Evolutionary conservation across 2,797 vertebrate species (phyloP), one percentile per base, ranked within the genome.

Genomic region (Hydrolagus colliei): DNA sequence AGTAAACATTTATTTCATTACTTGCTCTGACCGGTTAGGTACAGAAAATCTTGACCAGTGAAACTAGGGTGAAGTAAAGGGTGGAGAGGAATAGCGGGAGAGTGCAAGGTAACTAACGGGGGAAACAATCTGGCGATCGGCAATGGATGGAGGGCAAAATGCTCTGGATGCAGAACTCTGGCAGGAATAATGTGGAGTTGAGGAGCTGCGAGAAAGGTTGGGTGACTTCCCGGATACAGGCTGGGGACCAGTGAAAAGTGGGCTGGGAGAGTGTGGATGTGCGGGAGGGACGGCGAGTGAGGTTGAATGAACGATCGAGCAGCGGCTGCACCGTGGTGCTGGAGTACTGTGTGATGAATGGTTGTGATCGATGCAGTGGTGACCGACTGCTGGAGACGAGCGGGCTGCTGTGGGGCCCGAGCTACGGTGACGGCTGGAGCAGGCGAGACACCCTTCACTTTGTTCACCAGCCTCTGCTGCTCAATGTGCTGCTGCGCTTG

Each of bases 11-110:
- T 20, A 41, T 68, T 68, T 71, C 5, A 68, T 68, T 9, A 84
- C 2, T 63, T 84, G 22, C 35, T 67, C 9, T 35, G 63, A 41
- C 79, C 79, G 20, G 27, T 68, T 20, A 84, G 79, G 65, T 84
- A 65, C 79, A 84, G 79, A 41, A 84, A 84, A 71, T 41, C 65
- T 35, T 71, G 65, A 65, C 63, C 41, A 10, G 79, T 10, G 32
- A 84, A 84, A n/a, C 11, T 84, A 18, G 79, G 41, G 71, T 68
- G 14, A 41, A 96, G 95, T 72, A 96, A 93, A 62, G 95, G 94
- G 88, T 95, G 95, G n/a, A 96, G 90, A 0, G 95, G 93, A 86
- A 96, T 93, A 88, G 95, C 91, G 0, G 94, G 77, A 0, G 95
- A 91, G 85, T 95, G 95, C 0, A 94, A 91, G 12, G 93, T 89